Base-by-base conservation (phyloP, 2,797 vertebrate species). In the Pipistrellus nathusii region DNA sequence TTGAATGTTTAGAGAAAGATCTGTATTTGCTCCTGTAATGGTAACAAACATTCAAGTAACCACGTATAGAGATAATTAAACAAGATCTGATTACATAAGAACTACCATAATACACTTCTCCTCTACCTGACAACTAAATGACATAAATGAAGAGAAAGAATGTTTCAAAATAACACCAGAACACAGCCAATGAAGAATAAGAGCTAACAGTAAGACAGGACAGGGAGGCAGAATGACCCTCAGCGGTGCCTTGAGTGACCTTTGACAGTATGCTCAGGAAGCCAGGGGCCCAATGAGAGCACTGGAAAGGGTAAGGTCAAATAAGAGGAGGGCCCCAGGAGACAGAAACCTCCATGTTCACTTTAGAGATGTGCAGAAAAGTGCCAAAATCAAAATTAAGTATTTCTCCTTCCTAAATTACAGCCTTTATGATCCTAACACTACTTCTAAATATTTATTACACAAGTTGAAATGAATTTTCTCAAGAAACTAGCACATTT, bases 1-100 rank as follows among this genome's bases (percentile, higher is more conserved):
- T 83, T 91, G 57, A 71, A 89, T 62, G n/a, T 35, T 91, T 90
- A 68, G 25, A 82, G 64, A 84, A 95, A 88, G 21, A 32, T 71
- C 27, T 84, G 7, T 62, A 82, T 25, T 92, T 94, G 17, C n/a
- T 73, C 59, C 12, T 69, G 8, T n/a, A 71, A 51, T 59, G 44
- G 44, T 93, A 85, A 91, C 57, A 30, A 72, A 85, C 4, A 10
- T 62, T 68, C 64, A 90, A 44, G 11, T 55, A 83, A 86, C 41
- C 83, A 64, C 0, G 20, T 55, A 55, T 55, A 85, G 38, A 92
- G 8, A 82, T 68, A 32, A 92, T 14, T 69, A 46, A 87, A 69
- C 14, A 92, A 35, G 30, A 78, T 64, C 30, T 78, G 94, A 76
- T 83, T n/a, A 59, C 32, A 11, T 57, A 85, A 81, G 80, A 88